Percentiles rank a stretch among this genome's conserved stretches.
phyloP scores from a whole-genome alignment of 2,797 vertebrate species.

The Myripristis murdjan region DNA sequence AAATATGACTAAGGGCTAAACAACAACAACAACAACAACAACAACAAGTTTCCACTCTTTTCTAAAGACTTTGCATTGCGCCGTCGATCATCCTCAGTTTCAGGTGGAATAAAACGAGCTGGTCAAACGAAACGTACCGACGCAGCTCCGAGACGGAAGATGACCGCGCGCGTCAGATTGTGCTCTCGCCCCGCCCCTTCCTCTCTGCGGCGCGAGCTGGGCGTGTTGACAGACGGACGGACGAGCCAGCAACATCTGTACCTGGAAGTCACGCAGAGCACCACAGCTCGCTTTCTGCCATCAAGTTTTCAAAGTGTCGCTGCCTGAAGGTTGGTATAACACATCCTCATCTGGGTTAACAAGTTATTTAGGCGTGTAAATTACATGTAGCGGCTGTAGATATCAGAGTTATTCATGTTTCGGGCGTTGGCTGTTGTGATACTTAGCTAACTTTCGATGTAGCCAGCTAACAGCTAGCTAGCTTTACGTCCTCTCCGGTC shows the following conservation, averaged over 20 bases:
- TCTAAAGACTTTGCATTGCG: too few relatives aligned
- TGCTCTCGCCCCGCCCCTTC: background rate
- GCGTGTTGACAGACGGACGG: slow-evolving; percentile 58
- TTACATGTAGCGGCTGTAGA: accelerated
- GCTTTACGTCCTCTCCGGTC: too few relatives aligned
- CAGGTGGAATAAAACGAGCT: too few relatives aligned
- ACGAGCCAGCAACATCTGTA: too few relatives aligned
- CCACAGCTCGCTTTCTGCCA: background rate
- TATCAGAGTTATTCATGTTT: background rate
- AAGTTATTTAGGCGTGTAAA: accelerated
- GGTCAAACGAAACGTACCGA: too few relatives aligned
- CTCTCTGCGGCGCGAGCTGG: slow-evolving; percentile 20
- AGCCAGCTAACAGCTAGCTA: too few relatives aligned
- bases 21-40: too few relatives aligned
- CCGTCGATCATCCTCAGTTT: too few relatives aligned
- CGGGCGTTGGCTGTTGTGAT: background rate
- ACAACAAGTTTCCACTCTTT: too few relatives aligned
- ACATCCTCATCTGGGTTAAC: accelerated
- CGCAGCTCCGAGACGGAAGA: background rate
- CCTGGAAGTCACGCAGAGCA: slow-evolving; percentile 6
- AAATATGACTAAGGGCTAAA: too few relatives aligned
- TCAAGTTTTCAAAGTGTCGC: background rate
- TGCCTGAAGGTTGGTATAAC: slow-evolving; percentile 48
- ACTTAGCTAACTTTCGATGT: too few relatives aligned
- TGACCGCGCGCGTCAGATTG: too few relatives aligned